Conservation (phyloP, 1,140 invertebrate species). For the Aphis gossypii region DNA sequence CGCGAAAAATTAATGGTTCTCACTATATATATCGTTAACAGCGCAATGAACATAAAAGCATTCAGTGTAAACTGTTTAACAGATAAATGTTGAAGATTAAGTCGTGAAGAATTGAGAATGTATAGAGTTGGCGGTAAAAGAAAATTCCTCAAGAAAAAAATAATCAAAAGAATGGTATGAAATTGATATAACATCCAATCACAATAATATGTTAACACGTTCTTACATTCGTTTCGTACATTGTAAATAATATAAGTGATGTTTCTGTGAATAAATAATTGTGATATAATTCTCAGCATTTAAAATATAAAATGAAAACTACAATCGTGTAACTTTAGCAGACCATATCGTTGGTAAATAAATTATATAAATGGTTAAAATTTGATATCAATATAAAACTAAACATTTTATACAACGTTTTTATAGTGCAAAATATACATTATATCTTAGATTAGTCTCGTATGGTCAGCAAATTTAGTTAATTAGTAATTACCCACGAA, state of each 20-base stretch:
- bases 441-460: background rate
- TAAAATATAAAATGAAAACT: background rate
- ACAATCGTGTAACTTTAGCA: background rate
- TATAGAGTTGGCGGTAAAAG: background rate
- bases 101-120: background rate
- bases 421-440: background rate
- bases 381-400: background rate
- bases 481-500: background rate
- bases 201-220: background rate
- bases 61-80: constrained; percentile 23
- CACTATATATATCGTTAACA: constrained; percentile 17
- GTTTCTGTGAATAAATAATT: background rate
- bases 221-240: background rate
- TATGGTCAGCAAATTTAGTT: background rate
- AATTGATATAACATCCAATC: background rate
- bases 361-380: background rate
- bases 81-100: constrained; percentile 20
- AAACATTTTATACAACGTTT: background rate
- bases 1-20: constrained; percentile 31
- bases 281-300: background rate
- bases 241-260: background rate
- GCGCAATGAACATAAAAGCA: constrained; percentile 18
- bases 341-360: background rate
- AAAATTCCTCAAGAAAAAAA: background rate
- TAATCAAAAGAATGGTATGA: background rate